Conservation (phyloP, 2,797 vertebrate genomes). For the Clarias laeviceps region DNA sequence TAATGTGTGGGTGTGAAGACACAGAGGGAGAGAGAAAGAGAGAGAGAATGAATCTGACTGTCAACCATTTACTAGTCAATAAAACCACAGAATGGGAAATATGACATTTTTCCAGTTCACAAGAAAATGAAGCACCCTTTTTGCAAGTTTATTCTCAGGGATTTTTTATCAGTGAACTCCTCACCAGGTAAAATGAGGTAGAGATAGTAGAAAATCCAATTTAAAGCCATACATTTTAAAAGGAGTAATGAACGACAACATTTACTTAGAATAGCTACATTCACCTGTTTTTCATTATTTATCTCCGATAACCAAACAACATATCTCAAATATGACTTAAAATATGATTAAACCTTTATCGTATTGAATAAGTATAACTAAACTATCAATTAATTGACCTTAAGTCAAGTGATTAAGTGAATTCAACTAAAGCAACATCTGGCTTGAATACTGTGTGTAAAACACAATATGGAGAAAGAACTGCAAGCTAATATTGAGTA, state of each 20-base stretch:
- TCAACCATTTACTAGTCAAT: constrained; percentile 49
- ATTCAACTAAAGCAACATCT: background rate
- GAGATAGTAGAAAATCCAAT: background rate
- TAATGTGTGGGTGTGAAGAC: constrained; percentile 68
- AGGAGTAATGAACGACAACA: background rate
- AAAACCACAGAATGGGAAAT: constrained; percentile 41
- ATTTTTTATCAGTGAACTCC: constrained; percentile 11
- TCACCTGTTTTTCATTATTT: background rate
- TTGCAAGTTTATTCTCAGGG: constrained; percentile 22
- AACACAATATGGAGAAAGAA: background rate
- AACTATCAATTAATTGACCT: background rate
- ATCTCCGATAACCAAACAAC: background rate
- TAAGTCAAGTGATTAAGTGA: background rate
- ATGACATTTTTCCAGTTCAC: constrained; percentile 46
- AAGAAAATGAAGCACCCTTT: constrained; percentile 13
- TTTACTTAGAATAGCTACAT: background rate
- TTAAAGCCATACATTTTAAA: background rate
- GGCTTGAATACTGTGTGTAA: background rate
- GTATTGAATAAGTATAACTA: background rate
- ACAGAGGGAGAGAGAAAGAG: constrained; percentile 30
- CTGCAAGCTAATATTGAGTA: background rate
- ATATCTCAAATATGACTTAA: too few species aligned
- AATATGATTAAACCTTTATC: background rate
- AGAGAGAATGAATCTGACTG: constrained; percentile 50
- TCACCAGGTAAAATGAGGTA: constrained; percentile 20